Evolutionary conservation across 2,888 invertebrate species (phyloP).

Genomic region (Tinea pellionella): DNA sequence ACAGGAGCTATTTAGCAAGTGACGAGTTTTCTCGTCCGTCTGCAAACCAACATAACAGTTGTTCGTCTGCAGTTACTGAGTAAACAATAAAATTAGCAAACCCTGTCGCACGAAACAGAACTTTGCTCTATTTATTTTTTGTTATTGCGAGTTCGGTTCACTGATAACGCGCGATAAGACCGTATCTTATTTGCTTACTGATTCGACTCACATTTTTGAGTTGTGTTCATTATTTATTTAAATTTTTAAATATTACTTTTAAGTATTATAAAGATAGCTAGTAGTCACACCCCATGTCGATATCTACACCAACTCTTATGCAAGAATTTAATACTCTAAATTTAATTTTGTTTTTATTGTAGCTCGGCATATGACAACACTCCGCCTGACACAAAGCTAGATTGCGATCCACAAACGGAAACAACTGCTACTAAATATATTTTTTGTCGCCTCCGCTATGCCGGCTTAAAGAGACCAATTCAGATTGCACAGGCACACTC

Average conservation of each 20-base stretch:
- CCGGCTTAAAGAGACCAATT: no score
- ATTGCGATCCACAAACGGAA: no score
- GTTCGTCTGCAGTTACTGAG: neutral
- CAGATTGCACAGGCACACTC: no score
- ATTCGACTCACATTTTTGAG: neutral
- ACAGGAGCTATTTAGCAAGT: slow-evolving; percentile 6
- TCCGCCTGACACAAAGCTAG: no score
- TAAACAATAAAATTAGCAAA: slow-evolving; percentile 11
- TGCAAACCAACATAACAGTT: slow-evolving; percentile 5
- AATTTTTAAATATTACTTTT: neutral
- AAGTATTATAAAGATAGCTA: neutral
- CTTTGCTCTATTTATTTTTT: neutral
- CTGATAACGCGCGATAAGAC: neutral
- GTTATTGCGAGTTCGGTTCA: neutral
- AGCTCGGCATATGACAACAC: no score
- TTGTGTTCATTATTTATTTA: neutral
- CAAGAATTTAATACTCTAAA: no score
- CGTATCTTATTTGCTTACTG: neutral
- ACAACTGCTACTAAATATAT: no score
- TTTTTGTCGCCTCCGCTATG: no score
- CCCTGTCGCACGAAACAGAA: neutral
- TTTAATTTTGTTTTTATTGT: no score
- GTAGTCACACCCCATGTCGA: no score
- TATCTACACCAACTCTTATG: no score
- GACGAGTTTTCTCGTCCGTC: slow-evolving; percentile 1